A percentile compares a stretch with the other conserved stretches of the same genome.
These are phyloP conservation scores for Amphiprion percula DNA, from an alignment of 2,113 vertebrate species.

Conservation along the genomic window DNA sequence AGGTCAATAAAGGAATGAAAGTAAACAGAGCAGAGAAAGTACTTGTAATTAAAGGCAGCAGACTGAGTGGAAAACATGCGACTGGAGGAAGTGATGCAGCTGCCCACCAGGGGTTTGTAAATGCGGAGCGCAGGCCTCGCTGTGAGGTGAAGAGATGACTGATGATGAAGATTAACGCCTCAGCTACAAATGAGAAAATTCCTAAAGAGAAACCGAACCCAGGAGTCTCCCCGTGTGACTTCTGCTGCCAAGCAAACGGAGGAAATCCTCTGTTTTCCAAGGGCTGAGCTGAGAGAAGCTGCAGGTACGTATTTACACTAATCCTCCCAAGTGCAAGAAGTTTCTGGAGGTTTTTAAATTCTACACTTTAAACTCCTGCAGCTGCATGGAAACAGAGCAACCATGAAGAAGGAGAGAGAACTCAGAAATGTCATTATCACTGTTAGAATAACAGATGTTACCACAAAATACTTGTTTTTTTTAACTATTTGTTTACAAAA, in stretches of 20 bases:
- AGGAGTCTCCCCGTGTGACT: slow-evolving; percentile 57
- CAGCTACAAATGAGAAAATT: slow-evolving; percentile 69
- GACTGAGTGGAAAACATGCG: slow-evolving; percentile 31
- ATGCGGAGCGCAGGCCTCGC: slow-evolving; percentile 59
- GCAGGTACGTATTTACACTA: slow-evolving; percentile 53
- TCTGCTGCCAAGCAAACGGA: slow-evolving; percentile 69
- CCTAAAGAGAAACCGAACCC: slow-evolving; percentile 73
- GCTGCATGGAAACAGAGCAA: no score
- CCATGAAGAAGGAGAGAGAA: no score
- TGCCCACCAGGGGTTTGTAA: slow-evolving; percentile 43
- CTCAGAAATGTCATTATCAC: no score
- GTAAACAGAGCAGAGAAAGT: slow-evolving; percentile 21
- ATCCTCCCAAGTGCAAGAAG: no score
- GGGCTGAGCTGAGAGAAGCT: slow-evolving; percentile 26
- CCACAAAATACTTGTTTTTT: no score
- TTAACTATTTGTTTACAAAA: no score
- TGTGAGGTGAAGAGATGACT: slow-evolving; percentile 44
- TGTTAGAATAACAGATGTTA: no score
- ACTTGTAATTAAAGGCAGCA: slow-evolving; percentile 34
- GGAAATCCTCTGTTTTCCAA: slow-evolving; percentile 79
- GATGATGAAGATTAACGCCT: slow-evolving; percentile 56
- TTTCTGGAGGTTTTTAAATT: no score
- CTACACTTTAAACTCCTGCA: no score
- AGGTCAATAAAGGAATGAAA: slow-evolving; percentile 1
- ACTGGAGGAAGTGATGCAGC: slow-evolving; percentile 18